Evolutionary conservation across 2,888 invertebrate species (phyloP).

Genomic region (Idaea dimidiata): DNA sequence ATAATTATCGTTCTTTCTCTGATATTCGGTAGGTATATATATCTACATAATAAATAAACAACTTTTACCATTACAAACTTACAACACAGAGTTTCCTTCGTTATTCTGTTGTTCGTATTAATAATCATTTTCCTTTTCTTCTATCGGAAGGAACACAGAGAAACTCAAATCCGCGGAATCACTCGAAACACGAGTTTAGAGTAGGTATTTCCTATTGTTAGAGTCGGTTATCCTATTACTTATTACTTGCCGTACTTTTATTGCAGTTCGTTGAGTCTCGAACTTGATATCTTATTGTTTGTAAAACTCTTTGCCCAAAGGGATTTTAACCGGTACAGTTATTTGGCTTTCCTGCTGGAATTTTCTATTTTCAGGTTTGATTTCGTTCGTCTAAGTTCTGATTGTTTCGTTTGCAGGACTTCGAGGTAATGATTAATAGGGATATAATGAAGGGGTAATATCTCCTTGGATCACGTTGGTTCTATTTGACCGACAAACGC

Average conservation of each 20-base stretch:
- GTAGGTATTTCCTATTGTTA: not conserved
- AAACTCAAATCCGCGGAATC: conserved; percentile 14
- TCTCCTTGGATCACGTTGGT: too few species aligned
- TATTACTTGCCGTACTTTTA: conserved; percentile 5
- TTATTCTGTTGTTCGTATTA: too few species aligned
- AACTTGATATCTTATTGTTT: conserved; percentile 5
- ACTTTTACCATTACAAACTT: too few species aligned
- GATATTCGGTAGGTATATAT: too few species aligned
- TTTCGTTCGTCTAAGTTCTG: too few species aligned
- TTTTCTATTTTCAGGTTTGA: not conserved
- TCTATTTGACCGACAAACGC: too few species aligned
- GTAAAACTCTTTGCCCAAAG: not conserved
- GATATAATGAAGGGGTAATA: too few species aligned
- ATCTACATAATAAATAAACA: too few species aligned
- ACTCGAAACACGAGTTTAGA: not conserved
- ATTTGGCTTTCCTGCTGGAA: not conserved
- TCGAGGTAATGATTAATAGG: too few species aligned
- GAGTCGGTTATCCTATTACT: conserved; percentile 2
- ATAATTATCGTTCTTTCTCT: too few species aligned
- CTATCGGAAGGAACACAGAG: not conserved
- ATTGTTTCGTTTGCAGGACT: too few species aligned
- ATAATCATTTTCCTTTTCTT: not conserved
- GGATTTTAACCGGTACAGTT: not conserved
- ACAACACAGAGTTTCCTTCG: too few species aligned
- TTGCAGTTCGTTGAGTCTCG: conserved; percentile 3